Conservation (phyloP, 2,113 vertebrate species). For the Galbula dea region DNA sequence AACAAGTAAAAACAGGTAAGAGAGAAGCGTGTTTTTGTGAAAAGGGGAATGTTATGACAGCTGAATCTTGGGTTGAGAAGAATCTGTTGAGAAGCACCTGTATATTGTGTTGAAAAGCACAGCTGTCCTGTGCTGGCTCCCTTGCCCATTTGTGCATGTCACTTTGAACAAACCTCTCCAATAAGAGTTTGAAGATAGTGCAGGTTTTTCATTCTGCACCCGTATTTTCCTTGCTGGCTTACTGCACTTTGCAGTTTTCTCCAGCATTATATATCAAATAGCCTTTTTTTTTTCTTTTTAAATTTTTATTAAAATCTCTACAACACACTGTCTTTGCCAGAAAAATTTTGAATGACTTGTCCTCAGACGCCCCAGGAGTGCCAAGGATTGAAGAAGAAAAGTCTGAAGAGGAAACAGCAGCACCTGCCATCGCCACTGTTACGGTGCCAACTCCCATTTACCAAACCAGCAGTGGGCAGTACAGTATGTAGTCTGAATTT, state of each 20-base stretch:
- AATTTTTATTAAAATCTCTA: slow-evolving; percentile 58
- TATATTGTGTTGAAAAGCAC: background rate
- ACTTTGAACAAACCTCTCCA: background rate
- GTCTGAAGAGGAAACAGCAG: slow-evolving; percentile 92
- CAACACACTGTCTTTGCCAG: slow-evolving; percentile 73
- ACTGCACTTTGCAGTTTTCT: background rate
- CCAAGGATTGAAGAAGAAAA: slow-evolving; percentile 98
- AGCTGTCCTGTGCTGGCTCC: background rate
- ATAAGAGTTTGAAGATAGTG: background rate
- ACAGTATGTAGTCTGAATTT: slow-evolving; percentile 84
- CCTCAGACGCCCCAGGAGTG: slow-evolving; percentile 93
- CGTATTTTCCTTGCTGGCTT: background rate
- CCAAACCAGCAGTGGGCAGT: slow-evolving; percentile 98
- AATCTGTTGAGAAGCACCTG: background rate
- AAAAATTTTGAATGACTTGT: slow-evolving; percentile 98
- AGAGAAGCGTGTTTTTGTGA: background rate
- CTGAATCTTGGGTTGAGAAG: background rate
- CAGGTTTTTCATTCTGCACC: background rate
- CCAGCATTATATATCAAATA: background rate
- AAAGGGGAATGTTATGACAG: background rate
- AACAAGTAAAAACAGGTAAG: background rate
- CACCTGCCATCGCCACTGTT: slow-evolving; percentile 93
- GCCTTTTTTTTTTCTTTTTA: background rate
- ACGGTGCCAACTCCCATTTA: slow-evolving; percentile 98
- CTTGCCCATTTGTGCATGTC: background rate